Evolutionary conservation across 2,888 invertebrate genomes (phyloP).

Genomic region (Lasiommata megera): DNA sequence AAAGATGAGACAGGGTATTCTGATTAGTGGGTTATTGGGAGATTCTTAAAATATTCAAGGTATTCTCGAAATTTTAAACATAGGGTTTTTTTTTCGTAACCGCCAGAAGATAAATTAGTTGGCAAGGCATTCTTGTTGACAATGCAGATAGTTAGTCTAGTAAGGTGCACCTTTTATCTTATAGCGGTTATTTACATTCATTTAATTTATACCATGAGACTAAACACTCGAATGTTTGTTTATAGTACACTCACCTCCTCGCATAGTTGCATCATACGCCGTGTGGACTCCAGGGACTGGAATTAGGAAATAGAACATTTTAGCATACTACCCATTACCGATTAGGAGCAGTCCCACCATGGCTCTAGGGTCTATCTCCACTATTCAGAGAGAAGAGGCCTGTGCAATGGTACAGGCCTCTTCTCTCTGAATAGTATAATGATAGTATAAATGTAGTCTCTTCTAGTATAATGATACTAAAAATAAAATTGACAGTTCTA

Average conservation of each 20-base stretch:
- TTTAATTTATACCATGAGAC: not conserved
- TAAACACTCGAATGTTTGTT: conserved; percentile 8
- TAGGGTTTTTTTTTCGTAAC: conserved; percentile 22
- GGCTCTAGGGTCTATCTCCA: too few relatives aligned
- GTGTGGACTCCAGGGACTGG: conserved; percentile 94
- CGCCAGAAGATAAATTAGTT: conserved; percentile 6
- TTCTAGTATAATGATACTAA: too few relatives aligned
- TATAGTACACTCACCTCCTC: conserved; percentile 88
- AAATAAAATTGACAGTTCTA: too few relatives aligned
- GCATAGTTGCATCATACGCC: conserved; percentile 95
- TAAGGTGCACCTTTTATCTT: conserved; percentile 2
- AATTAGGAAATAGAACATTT: conserved; percentile 58
- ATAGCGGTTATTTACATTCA: conserved; percentile 17
- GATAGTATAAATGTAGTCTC: too few relatives aligned
- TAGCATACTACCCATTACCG: not conserved
- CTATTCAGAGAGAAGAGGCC: too few relatives aligned
- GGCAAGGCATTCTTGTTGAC: not conserved
- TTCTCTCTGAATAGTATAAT: too few relatives aligned
- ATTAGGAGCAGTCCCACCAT: too few relatives aligned
- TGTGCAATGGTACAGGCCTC: too few relatives aligned
- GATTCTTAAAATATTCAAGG: conserved; percentile 41
- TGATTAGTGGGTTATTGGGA: not conserved
- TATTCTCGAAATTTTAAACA: conserved; percentile 51
- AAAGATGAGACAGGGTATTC: not conserved
- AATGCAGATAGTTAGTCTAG: too few relatives aligned